Percentiles rank a stretch among this genome's conserved stretches.
These are phyloP conservation scores for Endotricha flammealis DNA, from an alignment of 2,888 invertebrate species.

Conservation along the genomic window DNA sequence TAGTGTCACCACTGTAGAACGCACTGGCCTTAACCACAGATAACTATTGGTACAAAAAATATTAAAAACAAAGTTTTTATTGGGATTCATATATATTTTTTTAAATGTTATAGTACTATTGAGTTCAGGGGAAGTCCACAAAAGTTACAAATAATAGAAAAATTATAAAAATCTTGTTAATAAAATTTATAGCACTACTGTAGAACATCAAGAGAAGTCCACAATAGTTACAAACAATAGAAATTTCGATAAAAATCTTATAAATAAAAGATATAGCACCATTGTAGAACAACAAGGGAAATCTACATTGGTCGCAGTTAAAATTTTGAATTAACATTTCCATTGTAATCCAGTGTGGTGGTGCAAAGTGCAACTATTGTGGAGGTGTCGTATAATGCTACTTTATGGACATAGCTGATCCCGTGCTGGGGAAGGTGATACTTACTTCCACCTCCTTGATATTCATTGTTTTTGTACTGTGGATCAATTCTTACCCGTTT, in stretches of 20 bases:
- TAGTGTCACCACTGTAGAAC: background rate
- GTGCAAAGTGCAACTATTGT: background rate
- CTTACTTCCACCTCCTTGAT: slow-evolving; percentile 69
- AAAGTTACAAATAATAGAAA: background rate
- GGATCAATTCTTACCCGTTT: slow-evolving; percentile 84
- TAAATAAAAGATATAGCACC: background rate
- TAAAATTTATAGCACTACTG: no score
- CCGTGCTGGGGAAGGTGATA: slow-evolving; percentile 77
- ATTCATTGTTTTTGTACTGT: slow-evolving; percentile 79
- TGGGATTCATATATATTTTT: no score
- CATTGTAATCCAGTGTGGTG: background rate
- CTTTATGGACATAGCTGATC: slow-evolving; percentile 78
- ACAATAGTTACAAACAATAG: background rate
- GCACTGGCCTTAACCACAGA: no score
- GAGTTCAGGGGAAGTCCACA: background rate
- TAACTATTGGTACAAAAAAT: no score
- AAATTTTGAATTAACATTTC: background rate
- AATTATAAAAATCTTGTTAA: background rate
- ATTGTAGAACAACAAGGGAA: background rate
- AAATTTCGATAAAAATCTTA: background rate
- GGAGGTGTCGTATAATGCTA: slow-evolving; percentile 16
- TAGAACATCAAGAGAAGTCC: background rate
- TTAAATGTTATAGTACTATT: no score
- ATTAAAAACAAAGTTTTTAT: no score
- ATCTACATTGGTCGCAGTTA: background rate